Evolutionary conservation across 2,797 vertebrate species (phyloP).

Genomic region (Gymnoscopelus microlampas): DNA sequence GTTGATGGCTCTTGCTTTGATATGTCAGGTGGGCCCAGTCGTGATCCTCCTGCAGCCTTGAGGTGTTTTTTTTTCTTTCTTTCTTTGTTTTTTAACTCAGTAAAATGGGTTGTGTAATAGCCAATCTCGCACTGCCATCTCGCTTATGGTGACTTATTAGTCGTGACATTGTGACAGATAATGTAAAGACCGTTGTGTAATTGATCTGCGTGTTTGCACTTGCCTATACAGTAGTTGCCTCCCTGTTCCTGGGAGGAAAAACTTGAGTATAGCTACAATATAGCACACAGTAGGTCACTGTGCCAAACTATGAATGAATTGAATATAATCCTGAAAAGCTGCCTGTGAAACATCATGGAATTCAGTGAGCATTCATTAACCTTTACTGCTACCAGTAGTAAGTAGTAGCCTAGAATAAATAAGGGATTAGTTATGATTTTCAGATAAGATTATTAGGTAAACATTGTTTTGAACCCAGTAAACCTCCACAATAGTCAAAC

Average conservation of each 20-base stretch:
- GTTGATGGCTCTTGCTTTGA: constrained; percentile 53
- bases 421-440: constrained; percentile 36
- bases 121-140: too few species aligned
- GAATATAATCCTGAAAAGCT: constrained; percentile 69
- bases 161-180: too few species aligned
- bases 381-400: constrained; percentile 61
- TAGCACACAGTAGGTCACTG: constrained; percentile 58
- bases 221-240: not conserved
- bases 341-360: constrained; percentile 63
- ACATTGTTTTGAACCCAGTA: constrained; percentile 20
- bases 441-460: constrained; percentile 41
- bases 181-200: too few species aligned
- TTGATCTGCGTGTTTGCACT: too few species aligned
- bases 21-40: constrained; percentile 55
- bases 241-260: constrained; percentile 45
- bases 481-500: not conserved
- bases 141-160: too few species aligned
- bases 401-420: constrained; percentile 61
- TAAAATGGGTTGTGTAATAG: too few species aligned
- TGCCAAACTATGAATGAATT: constrained; percentile 57
- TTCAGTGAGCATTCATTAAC: constrained; percentile 79
- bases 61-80: too few species aligned
- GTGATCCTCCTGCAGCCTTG: constrained; percentile 11
- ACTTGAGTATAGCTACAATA: not conserved
- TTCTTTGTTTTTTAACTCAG: too few species aligned